Evolutionary conservation across 2,888 invertebrate genomes (phyloP).

Genomic region (Rhynchonema sp.): DNA sequence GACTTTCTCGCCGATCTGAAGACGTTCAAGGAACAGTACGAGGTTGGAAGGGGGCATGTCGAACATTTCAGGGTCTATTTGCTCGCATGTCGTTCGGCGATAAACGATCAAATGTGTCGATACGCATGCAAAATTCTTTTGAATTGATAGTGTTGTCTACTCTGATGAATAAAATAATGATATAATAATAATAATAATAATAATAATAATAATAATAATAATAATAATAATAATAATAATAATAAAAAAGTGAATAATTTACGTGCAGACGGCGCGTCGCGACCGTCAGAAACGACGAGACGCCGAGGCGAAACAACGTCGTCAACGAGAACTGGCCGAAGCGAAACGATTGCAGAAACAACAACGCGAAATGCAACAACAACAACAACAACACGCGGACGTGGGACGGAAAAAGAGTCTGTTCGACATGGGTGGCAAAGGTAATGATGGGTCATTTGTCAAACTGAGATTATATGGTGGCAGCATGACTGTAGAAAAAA

Average conservation of each 20-base stretch:
- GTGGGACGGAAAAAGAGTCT: not conserved
- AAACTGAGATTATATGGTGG: too few relatives aligned
- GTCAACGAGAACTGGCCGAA: not conserved
- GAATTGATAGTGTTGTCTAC: too few relatives aligned
- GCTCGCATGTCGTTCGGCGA: too few relatives aligned
- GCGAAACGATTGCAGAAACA: not conserved
- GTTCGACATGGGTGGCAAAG: not conserved
- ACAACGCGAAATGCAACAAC: not conserved
- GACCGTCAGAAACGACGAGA: not conserved
- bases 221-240: too few relatives aligned
- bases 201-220: too few relatives aligned
- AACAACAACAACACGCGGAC: not conserved
- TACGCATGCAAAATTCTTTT: too few relatives aligned
- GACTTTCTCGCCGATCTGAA: slow-evolving; percentile 89
- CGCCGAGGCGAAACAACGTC: not conserved
- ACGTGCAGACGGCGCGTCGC: not conserved
- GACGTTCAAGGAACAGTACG: slow-evolving; percentile 73
- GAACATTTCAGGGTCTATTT: too few relatives aligned
- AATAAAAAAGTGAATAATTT: not conserved
- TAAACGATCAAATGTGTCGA: too few relatives aligned
- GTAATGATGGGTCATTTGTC: not conserved
- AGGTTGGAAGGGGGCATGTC: too few relatives aligned
- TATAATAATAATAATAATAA: too few relatives aligned
- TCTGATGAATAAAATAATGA: too few relatives aligned
- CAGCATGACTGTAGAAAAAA: not conserved